Evolutionary conservation across 2,797 vertebrate genomes (phyloP), one percentile per base, ranked within the genome.

Genomic region (Megalops cyprinoides): DNA sequence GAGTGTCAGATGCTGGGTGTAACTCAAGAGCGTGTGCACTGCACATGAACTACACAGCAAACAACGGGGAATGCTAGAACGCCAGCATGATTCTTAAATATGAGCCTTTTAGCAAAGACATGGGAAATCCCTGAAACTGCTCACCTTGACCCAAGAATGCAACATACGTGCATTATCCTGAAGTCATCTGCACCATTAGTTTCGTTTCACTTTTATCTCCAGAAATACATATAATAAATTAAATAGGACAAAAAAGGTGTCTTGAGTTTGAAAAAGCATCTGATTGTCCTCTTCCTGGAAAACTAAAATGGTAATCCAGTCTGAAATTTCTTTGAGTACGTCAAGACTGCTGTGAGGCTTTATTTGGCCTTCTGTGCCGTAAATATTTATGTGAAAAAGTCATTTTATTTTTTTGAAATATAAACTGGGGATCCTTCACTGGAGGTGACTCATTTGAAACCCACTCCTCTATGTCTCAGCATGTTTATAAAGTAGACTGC

Each of bases 361-460:
- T 89, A 84, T 90, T 91, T 92, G 93, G 91, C 89, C 89, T 86
- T 90, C 85, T 85, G 83, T 37, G 82, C 86, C 53, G 3, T 88
- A 93, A 94, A 94, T 93, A 94, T 93, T 94, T 94, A 90, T 89
- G 88, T 86, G 91, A 90, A 84, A 87, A 89, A 81, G 85, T 92
- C 92, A 92, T 92, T 91, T 91, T 90, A 90, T 92, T 94, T 91
- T 92, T n/a, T 89, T 91, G 87, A 89, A 92, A 90, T 91, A 89
- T 91, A 92, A 89, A 90, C 90, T 88, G 92, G 90, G 67, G 86
- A 84, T 89, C 87, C 83, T 86, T 89, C 90, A 84, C 90, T 90
- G 89, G 89, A 89, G 86, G 87, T 93, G 93, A 92, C 91, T 92
- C 86, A 93, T 93, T 92, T 90, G 87, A 93, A 92, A 93, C 91